These are phyloP conservation scores for Monodelphis domestica DNA, from an alignment of 2,797 vertebrate species.

Conservation along the genomic window DNA sequence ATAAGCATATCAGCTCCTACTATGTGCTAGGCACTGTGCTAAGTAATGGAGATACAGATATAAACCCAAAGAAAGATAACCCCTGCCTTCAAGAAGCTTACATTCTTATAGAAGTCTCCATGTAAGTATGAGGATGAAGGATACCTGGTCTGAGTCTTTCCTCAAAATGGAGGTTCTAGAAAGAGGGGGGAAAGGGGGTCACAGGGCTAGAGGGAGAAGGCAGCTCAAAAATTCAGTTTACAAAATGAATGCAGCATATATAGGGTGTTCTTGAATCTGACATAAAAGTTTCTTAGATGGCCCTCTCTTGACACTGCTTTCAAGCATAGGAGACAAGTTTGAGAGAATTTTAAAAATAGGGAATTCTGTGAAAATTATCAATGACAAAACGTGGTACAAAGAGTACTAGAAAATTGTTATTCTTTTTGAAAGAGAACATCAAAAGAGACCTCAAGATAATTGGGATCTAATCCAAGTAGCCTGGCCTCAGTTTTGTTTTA, in stretches of 20 bases:
- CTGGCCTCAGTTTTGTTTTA: background rate
- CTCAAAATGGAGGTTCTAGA: background rate
- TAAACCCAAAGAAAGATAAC: background rate
- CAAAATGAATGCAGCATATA: background rate
- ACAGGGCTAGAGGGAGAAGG: background rate
- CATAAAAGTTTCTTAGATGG: background rate
- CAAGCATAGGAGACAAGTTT: background rate
- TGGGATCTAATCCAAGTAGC: background rate
- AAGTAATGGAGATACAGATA: background rate
- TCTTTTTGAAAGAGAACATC: background rate
- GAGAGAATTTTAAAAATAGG: background rate
- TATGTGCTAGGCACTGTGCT: background rate
- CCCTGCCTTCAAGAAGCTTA: background rate
- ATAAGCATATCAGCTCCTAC: background rate
- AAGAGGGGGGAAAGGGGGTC: background rate
- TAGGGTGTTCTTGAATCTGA: background rate
- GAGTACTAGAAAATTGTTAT: background rate
- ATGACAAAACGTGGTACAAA: background rate
- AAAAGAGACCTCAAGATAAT: background rate
- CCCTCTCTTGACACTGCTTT: background rate
- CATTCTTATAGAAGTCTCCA: background rate
- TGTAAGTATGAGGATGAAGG: background rate
- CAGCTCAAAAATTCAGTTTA: background rate
- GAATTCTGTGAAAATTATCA: background rate
- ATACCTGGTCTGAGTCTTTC: background rate